A percentile compares a stretch with the other conserved stretches of the same genome.
Conservation (phyloP, 2,888 invertebrate species). For the Oxycera nigricornis region DNA sequence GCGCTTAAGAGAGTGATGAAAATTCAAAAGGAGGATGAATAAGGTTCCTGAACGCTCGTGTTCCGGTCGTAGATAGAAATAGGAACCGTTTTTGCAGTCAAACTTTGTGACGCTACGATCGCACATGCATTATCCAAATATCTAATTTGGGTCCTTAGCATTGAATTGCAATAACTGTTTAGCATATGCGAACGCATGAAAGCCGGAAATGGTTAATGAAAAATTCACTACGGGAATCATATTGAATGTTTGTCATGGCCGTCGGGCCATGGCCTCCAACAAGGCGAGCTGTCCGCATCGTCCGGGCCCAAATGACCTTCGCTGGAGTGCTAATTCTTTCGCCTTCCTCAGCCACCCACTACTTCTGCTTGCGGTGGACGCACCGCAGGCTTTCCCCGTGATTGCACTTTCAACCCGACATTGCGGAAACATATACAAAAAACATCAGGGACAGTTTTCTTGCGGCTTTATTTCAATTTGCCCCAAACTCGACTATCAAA, state of each 20-base stretch:
- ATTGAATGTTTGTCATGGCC: not conserved
- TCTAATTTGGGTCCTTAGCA: no score
- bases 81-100: no score
- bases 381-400: no score
- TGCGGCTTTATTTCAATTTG: not conserved
- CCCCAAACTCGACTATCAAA: not conserved
- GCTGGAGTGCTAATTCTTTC: not conserved
- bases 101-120: no score
- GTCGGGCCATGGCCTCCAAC: not conserved
- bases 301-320: conserved; percentile 30
- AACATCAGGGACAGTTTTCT: not conserved
- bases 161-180: no score
- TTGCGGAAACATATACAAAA: not conserved
- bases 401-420: no score
- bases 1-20: no score
- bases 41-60: no score
- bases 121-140: no score
- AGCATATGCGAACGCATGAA: not conserved
- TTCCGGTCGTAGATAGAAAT: no score
- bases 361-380: not conserved
- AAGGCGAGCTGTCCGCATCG: not conserved
- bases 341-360: not conserved
- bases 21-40: no score
- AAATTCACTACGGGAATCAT: not conserved
- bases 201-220: conserved; percentile 26